Base-by-base conservation (phyloP, 2,113 vertebrate genomes). In the Dasyurus viverrinus region DNA sequence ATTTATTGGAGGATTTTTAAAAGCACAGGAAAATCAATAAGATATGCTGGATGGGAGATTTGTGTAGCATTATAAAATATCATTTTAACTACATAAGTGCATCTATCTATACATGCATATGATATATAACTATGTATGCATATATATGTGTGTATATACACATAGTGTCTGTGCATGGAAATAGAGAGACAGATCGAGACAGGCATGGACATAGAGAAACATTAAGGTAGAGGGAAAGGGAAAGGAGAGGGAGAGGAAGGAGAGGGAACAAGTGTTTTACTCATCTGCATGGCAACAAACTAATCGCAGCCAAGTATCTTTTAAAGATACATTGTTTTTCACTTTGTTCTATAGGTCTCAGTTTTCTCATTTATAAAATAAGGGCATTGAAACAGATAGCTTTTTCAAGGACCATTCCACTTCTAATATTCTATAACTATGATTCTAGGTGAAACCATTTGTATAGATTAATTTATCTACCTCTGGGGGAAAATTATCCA, bases 1-100 rank as follows among this genome's bases (percentile, higher is more conserved):
- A 94, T 95, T 96, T 98, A 95, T 94, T 93, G 52, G 94, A 42
- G 16, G 5, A 89, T 97, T 97, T 98, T 95, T 95, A 93, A 95
- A 19, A 96, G 27, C 60, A 50, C 92, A 96, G 47, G 93, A 89
- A 93, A 96, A 96, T 95, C 95, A 92, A 90, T 93, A 95, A 93
- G 94, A 76, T 48, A 84, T 42, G 5, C 0, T 57, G 90, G 92
- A 52, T 26, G 30, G 76, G 84, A 52, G 46, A 94, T 94, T 95
- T 91, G 93, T 95, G 2, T 36, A 93, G 57, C 53, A 47, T 95
- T 97, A 48, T 76, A 52, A 96, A 89, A 96, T 92, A 53, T 76
- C 92, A 90, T 89, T 92, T 54, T 89, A 92, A 95, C 12, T 94
- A 10, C 30, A 93, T 23, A 8, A 7, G 36, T 50, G 36, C 42